Evolutionary conservation across 2,113 vertebrate species (phyloP), one percentile per base, ranked within the genome.

Genomic region (Eudorcas thomsonii): DNA sequence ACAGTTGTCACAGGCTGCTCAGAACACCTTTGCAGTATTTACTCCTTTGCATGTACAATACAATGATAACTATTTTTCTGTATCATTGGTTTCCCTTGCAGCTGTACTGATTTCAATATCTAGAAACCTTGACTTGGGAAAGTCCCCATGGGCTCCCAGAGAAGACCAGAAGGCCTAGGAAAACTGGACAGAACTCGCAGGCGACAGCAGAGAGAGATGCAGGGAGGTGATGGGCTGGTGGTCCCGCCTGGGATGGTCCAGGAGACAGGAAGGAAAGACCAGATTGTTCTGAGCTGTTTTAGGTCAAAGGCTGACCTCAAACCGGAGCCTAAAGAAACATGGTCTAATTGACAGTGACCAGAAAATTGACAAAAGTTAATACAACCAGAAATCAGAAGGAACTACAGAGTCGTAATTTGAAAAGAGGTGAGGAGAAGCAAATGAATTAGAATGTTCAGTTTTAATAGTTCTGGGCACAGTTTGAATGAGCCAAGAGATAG

Each of bases 1-100:
- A 0, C 17, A 10, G 45, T 3, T 21, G 1, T 60, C 8, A n/a
- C 1, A 33, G 36, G 21, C 12, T 3, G 13, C 13, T 25, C 17
- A 33, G 33, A 57, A 30, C 14, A n/a, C 10, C 50, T 71, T n/a
- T 16, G 23, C 5, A 5, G 26, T 12, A 19, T 16, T 57, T 30
- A 26, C 10, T 14, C 1, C 23, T n/a, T 59, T 26, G 43, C 36
- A 50, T 74, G 10, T 15, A 17, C 7, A 60, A 39, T 26, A 36
- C 2, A 9, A 16, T 17, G 9, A 39, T 11, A 25, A 36, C 15
- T 15, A 19, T 33, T 57, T 90, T 91, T 23, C 5, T 16, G 21
- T 50, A 2, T n/a, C 19, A 43, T 43, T 43, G 17, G 17, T 30
- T 94, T 45, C 50, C 52, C n/a, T 92, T 45, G 28, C 13, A 33